These are phyloP conservation scores for Drosophila funebris DNA, from an alignment of 1,140 invertebrate species.

Conservation along the genomic window DNA sequence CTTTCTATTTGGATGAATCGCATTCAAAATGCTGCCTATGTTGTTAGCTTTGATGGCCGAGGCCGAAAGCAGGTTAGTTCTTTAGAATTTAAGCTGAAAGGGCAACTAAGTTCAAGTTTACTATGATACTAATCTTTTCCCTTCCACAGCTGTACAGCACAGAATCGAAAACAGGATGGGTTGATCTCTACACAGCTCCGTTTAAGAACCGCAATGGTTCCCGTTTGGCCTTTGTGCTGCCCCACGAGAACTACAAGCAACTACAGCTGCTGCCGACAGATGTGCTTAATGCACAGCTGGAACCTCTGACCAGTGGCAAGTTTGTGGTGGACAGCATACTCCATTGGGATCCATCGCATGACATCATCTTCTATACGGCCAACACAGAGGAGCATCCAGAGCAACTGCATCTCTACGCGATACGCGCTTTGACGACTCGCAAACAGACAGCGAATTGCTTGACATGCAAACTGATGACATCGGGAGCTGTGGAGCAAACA, in stretches of 20 bases:
- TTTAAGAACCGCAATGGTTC: conserved; percentile 86
- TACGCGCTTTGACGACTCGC: conserved; percentile 67
- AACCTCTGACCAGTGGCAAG: conserved; percentile 87
- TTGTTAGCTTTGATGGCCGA: conserved; percentile 68
- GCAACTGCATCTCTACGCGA: conserved; percentile 86
- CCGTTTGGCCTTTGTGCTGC: conserved; percentile 86
- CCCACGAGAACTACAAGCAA: conserved; percentile 89
- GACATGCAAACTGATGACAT: conserved; percentile 84
- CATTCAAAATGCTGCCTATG: conserved; percentile 88
- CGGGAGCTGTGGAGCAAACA: conserved; percentile 70
- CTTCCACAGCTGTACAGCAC: conserved; percentile 57
- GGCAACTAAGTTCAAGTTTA: neutral
- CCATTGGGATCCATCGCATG: conserved; percentile 89
- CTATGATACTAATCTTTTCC: neutral
- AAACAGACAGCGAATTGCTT: conserved; percentile 85
- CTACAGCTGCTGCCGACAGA: conserved; percentile 85
- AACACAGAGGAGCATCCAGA: conserved; percentile 86
- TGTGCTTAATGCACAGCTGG: conserved; percentile 50
- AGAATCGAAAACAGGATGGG: conserved; percentile 87
- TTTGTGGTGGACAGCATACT: conserved; percentile 92
- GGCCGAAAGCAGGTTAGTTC: conserved; percentile 54
- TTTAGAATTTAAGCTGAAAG: neutral
- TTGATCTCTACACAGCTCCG: conserved; percentile 87
- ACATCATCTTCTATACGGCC: conserved; percentile 88
- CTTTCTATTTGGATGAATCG: conserved; percentile 94